phyloP scores from a whole-genome alignment of 2,888 invertebrate genomes.

The Xestia ashworthii region DNA sequence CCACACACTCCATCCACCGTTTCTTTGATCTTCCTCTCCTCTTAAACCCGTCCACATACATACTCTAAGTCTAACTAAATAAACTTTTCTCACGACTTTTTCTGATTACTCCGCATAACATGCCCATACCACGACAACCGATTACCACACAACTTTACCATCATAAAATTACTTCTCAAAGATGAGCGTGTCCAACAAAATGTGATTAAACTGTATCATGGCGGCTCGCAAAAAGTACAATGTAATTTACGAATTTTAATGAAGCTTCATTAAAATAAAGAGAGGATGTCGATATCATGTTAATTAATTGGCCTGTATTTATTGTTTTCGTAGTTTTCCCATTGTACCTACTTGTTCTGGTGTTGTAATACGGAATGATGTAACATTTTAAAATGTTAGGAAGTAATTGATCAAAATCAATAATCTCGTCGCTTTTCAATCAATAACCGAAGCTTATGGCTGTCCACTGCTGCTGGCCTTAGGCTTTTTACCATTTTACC shows the following conservation, averaged over 20 bases:
- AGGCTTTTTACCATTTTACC: too few relatives aligned
- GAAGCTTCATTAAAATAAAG: constrained; percentile 1
- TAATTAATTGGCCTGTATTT: constrained; percentile 15
- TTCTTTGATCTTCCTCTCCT: too few relatives aligned
- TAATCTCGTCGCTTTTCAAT: not conserved
- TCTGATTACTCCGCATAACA: too few relatives aligned
- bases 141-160: not conserved
- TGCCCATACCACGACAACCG: too few relatives aligned
- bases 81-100: too few relatives aligned
- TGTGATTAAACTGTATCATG: not conserved
- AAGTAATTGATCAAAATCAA: not conserved
- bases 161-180: not conserved
- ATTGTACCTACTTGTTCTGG: not conserved
- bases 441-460: not conserved
- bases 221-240: not conserved
- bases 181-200: not conserved
- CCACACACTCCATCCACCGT: too few relatives aligned
- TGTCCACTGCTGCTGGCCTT: not conserved
- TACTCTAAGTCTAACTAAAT: too few relatives aligned
- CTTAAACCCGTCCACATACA: too few relatives aligned
- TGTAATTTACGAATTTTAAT: constrained; percentile 7
- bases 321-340: not conserved
- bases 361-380: not conserved
- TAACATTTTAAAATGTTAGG: not conserved
- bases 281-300: not conserved